phyloP scores from a whole-genome alignment of 2,888 invertebrate genomes.

The Drosophila borborema region DNA sequence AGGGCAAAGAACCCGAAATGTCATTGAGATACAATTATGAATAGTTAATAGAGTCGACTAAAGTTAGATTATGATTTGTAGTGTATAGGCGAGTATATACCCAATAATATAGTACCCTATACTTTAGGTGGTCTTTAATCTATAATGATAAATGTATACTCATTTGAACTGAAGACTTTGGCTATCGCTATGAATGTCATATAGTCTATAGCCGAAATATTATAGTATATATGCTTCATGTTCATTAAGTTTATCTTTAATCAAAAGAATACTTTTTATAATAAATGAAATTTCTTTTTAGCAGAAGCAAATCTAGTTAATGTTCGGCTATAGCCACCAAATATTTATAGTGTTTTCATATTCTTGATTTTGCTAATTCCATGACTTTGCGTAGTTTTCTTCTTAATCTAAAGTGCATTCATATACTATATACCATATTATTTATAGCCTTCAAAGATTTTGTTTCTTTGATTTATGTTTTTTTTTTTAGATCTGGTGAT shows the following conservation, averaged over 20 bases:
- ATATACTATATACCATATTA: neutral
- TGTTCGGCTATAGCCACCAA: neutral
- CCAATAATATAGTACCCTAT: neutral
- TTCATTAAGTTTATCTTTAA: no score
- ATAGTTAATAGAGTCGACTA: neutral
- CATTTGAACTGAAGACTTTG: no score
- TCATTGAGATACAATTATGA: constrained; percentile 1
- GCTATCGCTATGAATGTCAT: no score
- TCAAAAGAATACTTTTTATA: no score
- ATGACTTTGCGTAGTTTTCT: neutral
- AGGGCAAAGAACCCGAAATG: constrained; percentile 15
- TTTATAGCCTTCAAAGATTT: constrained; percentile 7
- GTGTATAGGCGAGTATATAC: neutral
- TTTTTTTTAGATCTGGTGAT: constrained; percentile 2
- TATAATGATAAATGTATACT: neutral
- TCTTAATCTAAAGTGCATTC: constrained; percentile 3
- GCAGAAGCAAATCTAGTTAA: neutral
- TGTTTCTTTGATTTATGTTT: neutral
- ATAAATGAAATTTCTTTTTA: neutral
- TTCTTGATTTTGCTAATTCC: neutral
- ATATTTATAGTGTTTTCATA: neutral
- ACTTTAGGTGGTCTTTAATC: neutral
- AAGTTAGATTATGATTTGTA: no score
- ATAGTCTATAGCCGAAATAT: no score
- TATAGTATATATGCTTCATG: no score